phyloP scores from a whole-genome alignment of 2,797 vertebrate genomes.

The Malurus leucopterus region DNA sequence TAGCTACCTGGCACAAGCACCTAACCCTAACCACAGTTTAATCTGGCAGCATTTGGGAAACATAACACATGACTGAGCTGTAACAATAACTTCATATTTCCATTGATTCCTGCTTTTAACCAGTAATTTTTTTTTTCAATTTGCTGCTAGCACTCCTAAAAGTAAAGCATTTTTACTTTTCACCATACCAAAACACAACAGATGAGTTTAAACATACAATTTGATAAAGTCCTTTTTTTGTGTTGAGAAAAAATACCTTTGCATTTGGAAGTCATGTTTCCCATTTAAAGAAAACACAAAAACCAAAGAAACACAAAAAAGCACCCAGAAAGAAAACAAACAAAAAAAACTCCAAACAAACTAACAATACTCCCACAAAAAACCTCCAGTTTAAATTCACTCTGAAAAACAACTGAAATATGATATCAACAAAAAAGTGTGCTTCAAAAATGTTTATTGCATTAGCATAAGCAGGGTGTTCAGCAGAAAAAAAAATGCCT shows the following conservation, averaged over 20 bases:
- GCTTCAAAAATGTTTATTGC: neutral
- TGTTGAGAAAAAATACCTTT: neutral
- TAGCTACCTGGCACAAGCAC: neutral
- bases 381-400: neutral
- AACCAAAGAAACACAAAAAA: neutral
- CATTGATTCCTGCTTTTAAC: neutral
- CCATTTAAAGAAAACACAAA: neutral
- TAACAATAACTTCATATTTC: neutral
- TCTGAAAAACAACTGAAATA: neutral
- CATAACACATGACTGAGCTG: neutral
- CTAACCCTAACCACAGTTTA: neutral
- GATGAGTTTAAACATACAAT: neutral
- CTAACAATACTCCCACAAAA: neutral
- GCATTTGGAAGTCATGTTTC: neutral
- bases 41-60: neutral
- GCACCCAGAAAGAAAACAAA: neutral
- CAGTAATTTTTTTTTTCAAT: neutral
- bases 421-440: neutral
- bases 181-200: neutral
- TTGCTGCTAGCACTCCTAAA: neutral
- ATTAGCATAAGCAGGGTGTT: neutral
- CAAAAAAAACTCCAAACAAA: neutral
- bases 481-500: neutral
- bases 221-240: accelerated
- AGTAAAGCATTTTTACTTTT: neutral